Base-by-base conservation (phyloP, 1,140 invertebrate genomes). In the Parapsyche elsis region DNA sequence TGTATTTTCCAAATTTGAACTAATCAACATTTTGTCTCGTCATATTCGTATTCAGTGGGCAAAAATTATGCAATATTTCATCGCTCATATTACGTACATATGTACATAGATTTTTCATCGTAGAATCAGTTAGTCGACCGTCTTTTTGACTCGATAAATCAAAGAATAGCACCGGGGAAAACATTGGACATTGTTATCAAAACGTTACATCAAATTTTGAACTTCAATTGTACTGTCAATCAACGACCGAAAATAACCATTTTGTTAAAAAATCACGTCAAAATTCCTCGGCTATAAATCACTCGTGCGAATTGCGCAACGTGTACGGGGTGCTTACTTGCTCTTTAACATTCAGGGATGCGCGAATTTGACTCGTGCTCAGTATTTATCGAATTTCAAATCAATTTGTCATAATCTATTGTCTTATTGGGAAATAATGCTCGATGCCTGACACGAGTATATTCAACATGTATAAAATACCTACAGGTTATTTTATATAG, bases 191-290 rank as follows among this genome's bases (percentile, higher is more conserved):
- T 53, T 53, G 16, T 53, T 53, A 61, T 61, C 57, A 61, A 61
- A 61, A 61, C 57, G 5, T 9, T 7, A 61, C 5, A 61, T 61
- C 57, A 21, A 21, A 21, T 19, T 19, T 19, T 21, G n/a, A 21
- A 61, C 16, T 19, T 61, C 57, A 61, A 61, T 61, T 61, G 57
- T 61, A 16, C 16, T 21, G 57, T 61, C 57, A 61, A 61, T 61
- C 57, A 61, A 61, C 16, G 16, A 9, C 5, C 57, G 57, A 16
- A 19, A 7, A 19, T 9, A 7, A 5, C 1, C 16, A 5, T 61
- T 21, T 19, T 19, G n/a, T 16, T 9, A 2, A 1, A 0, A n/a
- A n/a, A n/a, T n/a, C n/a, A n/a, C n/a, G n/a, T n/a, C n/a, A 61
- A 1, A 61, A 61, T 19, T 61, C 57, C 16, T 19, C 14, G 9